Evolutionary conservation across 2,113 vertebrate genomes (phyloP).

Genomic region (Oreotrochilus melanogaster): DNA sequence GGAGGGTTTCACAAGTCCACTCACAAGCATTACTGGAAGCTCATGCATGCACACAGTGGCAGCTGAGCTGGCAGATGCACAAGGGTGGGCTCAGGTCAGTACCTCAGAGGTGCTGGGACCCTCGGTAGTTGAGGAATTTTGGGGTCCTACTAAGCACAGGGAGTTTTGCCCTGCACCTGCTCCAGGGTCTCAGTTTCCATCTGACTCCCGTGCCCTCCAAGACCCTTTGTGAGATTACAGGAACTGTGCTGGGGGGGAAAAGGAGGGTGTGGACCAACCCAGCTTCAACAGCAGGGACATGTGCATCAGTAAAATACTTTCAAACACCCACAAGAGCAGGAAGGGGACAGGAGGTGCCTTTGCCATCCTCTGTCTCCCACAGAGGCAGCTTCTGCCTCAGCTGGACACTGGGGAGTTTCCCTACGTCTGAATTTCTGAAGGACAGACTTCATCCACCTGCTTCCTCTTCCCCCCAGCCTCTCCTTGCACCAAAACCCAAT

Average conservation of each 20-base stretch:
- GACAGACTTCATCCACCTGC: neutral
- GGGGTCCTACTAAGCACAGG: neutral
- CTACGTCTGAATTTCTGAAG: neutral
- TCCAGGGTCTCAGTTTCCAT: neutral
- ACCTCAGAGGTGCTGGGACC: neutral
- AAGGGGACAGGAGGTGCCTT: neutral
- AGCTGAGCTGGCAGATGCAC: neutral
- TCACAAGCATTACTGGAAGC: neutral
- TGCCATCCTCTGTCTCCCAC: neutral
- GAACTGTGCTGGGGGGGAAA: neutral
- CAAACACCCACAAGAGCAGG: no score
- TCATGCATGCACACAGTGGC: neutral
- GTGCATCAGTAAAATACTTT: neutral
- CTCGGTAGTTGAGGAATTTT: neutral
- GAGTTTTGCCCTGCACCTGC: neutral
- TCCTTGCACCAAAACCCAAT: neutral
- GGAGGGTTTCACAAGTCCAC: neutral
- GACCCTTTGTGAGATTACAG: neutral
- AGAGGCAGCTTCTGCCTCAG: neutral
- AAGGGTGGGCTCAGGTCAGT: neutral
- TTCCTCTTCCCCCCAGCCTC: neutral
- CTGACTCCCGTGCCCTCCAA: neutral
- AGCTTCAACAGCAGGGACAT: rapidly evolving
- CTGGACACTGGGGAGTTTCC: neutral
- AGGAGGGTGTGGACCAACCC: neutral